Base-by-base conservation (phyloP, 2,888 invertebrate genomes). In the Ctena decussata region DNA sequence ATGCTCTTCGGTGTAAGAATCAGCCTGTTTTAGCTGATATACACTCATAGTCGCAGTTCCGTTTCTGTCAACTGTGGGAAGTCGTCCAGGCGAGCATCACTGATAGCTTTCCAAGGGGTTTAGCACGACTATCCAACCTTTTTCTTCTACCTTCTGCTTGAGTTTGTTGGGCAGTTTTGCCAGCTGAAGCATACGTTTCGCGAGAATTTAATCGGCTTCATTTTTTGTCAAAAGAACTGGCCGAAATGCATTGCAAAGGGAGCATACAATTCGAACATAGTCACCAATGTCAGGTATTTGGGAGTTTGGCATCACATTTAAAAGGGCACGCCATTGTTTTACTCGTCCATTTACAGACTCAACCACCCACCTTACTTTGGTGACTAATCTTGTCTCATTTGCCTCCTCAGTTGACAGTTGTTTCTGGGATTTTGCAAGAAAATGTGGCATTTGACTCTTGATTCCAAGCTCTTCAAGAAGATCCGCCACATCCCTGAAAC, bases 241-340 rank as follows among this genome's bases (percentile, higher is more conserved):
- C 35, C 65, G 8, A 24, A 72, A 44, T 1, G 72, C 30, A 18
- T 72, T 39, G 72, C 72, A 72, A 3, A 72, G n/a, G 3, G 72
- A 41, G 30, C 44, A 41, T 8, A 72, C 72, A 44, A 72, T 44
- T 27, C 72, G 41, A 24, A 72, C 44, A 46, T 72, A 72, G 18
- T 44, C 44, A 30, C 44, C 72, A 5, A 30, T 30, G n/a, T 44
- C 11, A 8, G 44, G 72, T 11, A 41, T 27, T 35, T 72, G 72
- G 6, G 72, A 27, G 24, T 72, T 72, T 6, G 72, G 72, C 12
- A 72, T 24, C 27, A 72, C 44, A 72, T 72, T 39, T 30, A 39
- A 44, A 41, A 79, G 49, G 27, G 53, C 44, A 27, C 35, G 69
- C 71, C 72, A 83, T 37, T 75, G 79, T 35, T 83, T 83, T 27